Conservation (phyloP, 37 sponge, comb jelly and placozoan species). For the Petrosia ficiformis region DNA sequence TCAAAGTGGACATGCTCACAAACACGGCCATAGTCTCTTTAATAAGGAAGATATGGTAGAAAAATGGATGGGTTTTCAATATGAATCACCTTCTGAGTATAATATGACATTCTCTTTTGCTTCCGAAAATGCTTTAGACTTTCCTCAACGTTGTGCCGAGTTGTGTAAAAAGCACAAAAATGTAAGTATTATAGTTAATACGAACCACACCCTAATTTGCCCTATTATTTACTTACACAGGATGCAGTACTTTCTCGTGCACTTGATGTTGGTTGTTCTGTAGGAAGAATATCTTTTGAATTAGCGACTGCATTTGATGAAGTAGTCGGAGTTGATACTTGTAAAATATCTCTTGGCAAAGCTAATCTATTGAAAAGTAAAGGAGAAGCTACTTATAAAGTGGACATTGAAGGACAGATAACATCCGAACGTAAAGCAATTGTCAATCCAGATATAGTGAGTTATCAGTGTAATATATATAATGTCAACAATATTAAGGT, state of each 20-base stretch:
- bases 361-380: constrained; percentile 68
- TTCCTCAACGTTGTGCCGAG: not conserved
- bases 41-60: not conserved
- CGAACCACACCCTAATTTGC: not conserved
- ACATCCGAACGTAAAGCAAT: constrained; percentile 31
- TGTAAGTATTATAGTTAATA: not conserved
- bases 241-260: constrained; percentile 62
- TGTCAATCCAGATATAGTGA: constrained; percentile 63
- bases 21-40: not conserved
- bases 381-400: constrained; percentile 40
- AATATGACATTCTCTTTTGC: not conserved
- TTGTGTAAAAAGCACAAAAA: not conserved
- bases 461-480: not conserved
- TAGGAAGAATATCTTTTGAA: constrained; percentile 83
- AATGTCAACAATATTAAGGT: not conserved
- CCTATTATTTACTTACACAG: constrained; percentile 19
- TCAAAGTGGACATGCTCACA: not conserved
- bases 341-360: constrained; percentile 53
- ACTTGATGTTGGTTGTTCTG: constrained; percentile 88
- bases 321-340: constrained; percentile 81
- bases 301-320: constrained; percentile 71
- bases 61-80: not conserved
- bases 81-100: not conserved
- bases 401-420: constrained; percentile 70
- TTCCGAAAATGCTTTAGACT: not conserved